Conservation (phyloP, 2,113 vertebrate species). For the Hippolais icterina region DNA sequence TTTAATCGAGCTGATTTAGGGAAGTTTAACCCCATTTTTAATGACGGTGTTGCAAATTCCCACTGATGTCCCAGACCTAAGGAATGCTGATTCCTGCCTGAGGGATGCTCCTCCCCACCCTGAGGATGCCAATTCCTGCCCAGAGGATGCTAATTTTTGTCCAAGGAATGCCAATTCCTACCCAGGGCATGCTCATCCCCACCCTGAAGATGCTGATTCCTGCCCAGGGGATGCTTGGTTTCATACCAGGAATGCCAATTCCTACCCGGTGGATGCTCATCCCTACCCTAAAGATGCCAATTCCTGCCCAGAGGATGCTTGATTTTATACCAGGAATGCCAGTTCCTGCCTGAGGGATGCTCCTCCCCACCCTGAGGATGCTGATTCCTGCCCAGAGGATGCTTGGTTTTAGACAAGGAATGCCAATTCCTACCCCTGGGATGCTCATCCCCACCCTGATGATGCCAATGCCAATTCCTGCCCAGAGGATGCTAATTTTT, state of each 20-base stretch:
- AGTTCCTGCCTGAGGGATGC: not conserved
- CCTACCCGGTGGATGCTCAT: not conserved
- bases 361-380: no score
- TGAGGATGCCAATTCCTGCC: not conserved
- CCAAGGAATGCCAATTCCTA: rapidly evolving
- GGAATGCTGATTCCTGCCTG: not conserved
- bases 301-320: not conserved
- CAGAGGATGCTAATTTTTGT: not conserved
- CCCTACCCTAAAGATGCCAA: rapidly evolving
- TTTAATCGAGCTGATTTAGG: not conserved
- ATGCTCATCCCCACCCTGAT: no score
- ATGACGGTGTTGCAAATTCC: not conserved
- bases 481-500: no score
- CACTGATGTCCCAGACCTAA: rapidly evolving
- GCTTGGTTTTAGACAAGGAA: no score
- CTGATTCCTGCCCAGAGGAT: no score
- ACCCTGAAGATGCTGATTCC: not conserved
- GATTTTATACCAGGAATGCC: not conserved
- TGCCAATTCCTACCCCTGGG: no score
- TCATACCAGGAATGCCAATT: not conserved
- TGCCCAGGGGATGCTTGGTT: no score
- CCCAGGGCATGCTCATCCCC: not conserved
- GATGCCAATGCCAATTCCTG: no score
- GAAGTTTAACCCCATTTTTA: not conserved
- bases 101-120: not conserved